These are phyloP conservation scores for Oedothorax gibbosus DNA, from an alignment of 1,140 invertebrate genomes.

Conservation along the genomic window DNA sequence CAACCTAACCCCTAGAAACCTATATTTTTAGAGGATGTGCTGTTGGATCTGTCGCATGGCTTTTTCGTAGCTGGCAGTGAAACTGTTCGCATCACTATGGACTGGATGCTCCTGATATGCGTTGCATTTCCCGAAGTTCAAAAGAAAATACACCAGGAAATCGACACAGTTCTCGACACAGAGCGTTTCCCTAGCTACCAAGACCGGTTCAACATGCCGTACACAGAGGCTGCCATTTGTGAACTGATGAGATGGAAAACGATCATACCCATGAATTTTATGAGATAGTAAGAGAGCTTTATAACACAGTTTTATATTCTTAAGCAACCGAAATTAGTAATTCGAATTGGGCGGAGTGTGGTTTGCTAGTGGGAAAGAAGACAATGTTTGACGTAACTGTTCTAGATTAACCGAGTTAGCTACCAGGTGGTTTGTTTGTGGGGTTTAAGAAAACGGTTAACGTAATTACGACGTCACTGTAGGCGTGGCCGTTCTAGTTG, in stretches of 20 bases:
- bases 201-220: conserved; percentile 62
- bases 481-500: too few relatives aligned
- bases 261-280: conserved; percentile 62
- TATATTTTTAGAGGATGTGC: conserved; percentile 55
- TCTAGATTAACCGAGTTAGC: too few relatives aligned
- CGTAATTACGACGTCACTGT: too few relatives aligned
- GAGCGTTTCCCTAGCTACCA: conserved; percentile 55
- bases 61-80: conserved; percentile 65
- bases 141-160: conserved; percentile 63
- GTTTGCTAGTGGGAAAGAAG: too few relatives aligned
- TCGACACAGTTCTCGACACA: conserved; percentile 63
- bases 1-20: too few relatives aligned
- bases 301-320: too few relatives aligned
- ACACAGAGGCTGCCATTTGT: conserved; percentile 62
- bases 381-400: too few relatives aligned
- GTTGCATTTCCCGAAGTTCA: conserved; percentile 62
- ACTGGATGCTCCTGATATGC: conserved; percentile 63
- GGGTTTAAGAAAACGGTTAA: too few relatives aligned
- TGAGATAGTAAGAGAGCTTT: conserved; percentile 33
- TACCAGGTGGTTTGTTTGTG: too few relatives aligned
- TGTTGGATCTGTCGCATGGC: conserved; percentile 40
- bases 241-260: conserved; percentile 62
- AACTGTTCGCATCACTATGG: conserved; percentile 62
- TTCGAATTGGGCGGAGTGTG: too few relatives aligned
- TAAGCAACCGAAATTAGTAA: too few relatives aligned